Evolutionary conservation across 1,140 invertebrate species (phyloP).

Genomic region (Homalodisca vitripennis): DNA sequence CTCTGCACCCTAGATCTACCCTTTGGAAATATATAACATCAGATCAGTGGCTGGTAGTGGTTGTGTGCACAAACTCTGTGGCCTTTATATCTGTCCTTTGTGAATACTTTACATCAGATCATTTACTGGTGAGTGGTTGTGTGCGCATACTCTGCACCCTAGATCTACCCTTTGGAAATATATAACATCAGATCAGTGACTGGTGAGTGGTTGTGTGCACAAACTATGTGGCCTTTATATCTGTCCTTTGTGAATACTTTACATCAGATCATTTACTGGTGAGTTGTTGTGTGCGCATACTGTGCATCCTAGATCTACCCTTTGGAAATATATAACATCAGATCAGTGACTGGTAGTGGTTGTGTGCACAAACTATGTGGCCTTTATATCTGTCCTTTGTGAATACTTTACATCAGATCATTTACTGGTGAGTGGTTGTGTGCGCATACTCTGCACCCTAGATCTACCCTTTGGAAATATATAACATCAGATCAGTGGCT

Average conservation of each 20-base stretch:
- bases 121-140: too few relatives aligned
- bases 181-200: background rate
- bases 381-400: background rate
- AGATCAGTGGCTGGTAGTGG: too few relatives aligned
- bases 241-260: background rate
- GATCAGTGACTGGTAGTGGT: background rate
- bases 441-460: background rate
- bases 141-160: too few relatives aligned
- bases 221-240: background rate
- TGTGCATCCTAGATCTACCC: background rate
- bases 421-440: background rate
- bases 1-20: background rate
- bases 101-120: too few relatives aligned
- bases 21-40: background rate
- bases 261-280: background rate
- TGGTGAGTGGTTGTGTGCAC: background rate
- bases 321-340: background rate
- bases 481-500: background rate
- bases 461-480: background rate
- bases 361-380: background rate
- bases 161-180: too few relatives aligned
- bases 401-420: background rate
- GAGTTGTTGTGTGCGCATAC: background rate
- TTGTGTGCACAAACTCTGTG: too few relatives aligned
- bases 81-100: too few relatives aligned